Evolutionary conservation across 2,113 vertebrate species (phyloP).

Genomic region (Mixornis gularis): DNA sequence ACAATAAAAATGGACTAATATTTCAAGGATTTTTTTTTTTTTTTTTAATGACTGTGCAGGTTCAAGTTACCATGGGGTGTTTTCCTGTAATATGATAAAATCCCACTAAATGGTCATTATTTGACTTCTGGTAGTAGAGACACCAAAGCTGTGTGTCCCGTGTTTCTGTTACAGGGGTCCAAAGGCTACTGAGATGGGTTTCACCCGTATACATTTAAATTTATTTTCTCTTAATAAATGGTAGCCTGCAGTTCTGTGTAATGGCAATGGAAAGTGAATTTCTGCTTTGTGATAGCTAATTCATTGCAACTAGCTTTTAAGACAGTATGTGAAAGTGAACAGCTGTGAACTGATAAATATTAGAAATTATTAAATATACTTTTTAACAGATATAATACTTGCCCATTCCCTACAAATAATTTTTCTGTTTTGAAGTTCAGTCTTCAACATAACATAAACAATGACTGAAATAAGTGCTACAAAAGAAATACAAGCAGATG

Average conservation of each 20-base stretch:
- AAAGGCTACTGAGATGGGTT: neutral
- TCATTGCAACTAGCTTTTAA: neutral
- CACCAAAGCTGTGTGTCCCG: neutral
- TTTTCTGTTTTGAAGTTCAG: neutral
- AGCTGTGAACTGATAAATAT: neutral
- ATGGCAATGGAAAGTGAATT: neutral
- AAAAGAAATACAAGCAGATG: neutral
- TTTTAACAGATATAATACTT: neutral
- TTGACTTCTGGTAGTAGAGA: neutral
- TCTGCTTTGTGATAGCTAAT: neutral
- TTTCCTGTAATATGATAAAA: conserved; percentile 23
- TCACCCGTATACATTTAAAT: neutral
- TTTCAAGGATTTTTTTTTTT: conserved; percentile 24
- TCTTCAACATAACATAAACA: neutral
- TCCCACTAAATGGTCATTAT: neutral
- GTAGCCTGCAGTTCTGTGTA: neutral
- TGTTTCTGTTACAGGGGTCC: neutral
- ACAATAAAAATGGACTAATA: conserved; percentile 14
- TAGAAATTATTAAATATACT: neutral
- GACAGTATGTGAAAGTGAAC: neutral
- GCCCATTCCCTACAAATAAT: neutral
- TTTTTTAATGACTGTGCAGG: neutral
- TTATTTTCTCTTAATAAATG: neutral
- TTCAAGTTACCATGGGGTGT: conserved; percentile 12
- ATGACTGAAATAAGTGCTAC: neutral